Conservation (phyloP, 2,113 vertebrate species). For the Melanocharis versteri region DNA sequence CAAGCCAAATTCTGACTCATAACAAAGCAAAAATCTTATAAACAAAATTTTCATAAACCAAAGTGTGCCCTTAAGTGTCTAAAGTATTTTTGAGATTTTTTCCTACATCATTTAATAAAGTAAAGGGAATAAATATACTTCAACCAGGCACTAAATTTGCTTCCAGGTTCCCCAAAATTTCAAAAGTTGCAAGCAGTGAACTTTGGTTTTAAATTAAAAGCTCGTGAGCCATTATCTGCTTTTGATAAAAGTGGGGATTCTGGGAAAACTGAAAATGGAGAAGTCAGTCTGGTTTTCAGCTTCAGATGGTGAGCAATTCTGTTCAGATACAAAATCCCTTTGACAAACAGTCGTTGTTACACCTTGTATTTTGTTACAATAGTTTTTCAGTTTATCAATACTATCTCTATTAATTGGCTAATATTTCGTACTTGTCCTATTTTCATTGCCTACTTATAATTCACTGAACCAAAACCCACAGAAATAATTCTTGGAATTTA, state of each 20-base stretch:
- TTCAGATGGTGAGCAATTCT: neutral
- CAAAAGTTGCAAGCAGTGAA: neutral
- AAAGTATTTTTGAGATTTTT: neutral
- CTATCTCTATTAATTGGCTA: neutral
- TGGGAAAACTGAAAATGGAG: neutral
- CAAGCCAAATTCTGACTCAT: neutral
- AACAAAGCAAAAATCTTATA: neutral
- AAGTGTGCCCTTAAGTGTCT: neutral
- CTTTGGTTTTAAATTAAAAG: neutral
- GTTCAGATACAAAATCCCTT: neutral
- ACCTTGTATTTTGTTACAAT: neutral
- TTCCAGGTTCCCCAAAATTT: neutral
- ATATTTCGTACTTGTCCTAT: slow-evolving; percentile 48
- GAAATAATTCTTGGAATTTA: neutral
- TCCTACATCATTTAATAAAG: neutral
- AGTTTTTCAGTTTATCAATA: slow-evolving; percentile 11
- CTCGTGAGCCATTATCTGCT: neutral
- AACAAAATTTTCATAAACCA: neutral
- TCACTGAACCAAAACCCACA: slow-evolving; percentile 11
- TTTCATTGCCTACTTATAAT: slow-evolving; percentile 67
- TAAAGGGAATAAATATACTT: neutral
- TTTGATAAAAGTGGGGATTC: neutral
- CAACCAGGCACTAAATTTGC: neutral
- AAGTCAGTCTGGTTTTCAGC: neutral
- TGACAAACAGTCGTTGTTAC: neutral